These are phyloP conservation scores for Torymus tubicola DNA, from an alignment of 2,888 invertebrate genomes.

Conservation along the genomic window DNA sequence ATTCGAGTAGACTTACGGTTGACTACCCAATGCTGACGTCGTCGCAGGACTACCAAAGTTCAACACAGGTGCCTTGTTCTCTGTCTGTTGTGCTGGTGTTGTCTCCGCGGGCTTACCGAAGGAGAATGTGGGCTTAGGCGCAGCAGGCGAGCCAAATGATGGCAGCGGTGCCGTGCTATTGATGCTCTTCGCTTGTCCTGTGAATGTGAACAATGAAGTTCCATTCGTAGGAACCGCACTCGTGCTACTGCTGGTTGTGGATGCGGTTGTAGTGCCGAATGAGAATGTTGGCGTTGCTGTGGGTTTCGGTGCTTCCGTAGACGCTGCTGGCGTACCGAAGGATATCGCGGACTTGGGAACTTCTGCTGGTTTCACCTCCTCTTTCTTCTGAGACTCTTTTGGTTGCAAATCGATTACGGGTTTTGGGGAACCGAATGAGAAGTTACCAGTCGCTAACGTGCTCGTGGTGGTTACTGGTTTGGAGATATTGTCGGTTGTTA, in stretches of 20 bases:
- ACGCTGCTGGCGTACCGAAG: conserved; percentile 48
- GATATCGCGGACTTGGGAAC: conserved; percentile 30
- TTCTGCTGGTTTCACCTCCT: not conserved
- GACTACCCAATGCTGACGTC: conserved; percentile 33
- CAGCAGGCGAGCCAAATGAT: conserved; percentile 51
- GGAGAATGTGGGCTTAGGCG: conserved; percentile 41
- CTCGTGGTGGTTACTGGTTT: not conserved
- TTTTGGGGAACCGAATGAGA: conserved; percentile 24
- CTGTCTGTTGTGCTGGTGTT: conserved; percentile 1
- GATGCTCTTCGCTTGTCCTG: conserved; percentile 16
- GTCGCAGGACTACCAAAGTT: conserved; percentile 52
- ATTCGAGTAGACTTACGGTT: conserved; percentile 30
- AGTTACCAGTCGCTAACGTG: not conserved
- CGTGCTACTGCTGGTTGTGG: conserved; percentile 24
- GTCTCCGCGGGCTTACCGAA: conserved; percentile 37
- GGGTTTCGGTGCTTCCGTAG: conserved; percentile 22
- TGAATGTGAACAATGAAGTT: conserved; percentile 34
- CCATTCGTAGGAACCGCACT: too few relatives aligned
- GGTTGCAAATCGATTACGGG: not conserved
- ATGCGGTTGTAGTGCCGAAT: conserved; percentile 47
- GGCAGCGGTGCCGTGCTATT: conserved; percentile 23
- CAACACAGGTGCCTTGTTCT: conserved; percentile 45
- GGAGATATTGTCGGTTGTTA: not conserved
- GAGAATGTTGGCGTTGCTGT: conserved; percentile 35
- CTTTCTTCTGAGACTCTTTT: not conserved